Evolutionary conservation across 2,797 vertebrate genomes (phyloP), one percentile per base, ranked within the genome.

Genomic region (Mormyrus hasselquistii): DNA sequence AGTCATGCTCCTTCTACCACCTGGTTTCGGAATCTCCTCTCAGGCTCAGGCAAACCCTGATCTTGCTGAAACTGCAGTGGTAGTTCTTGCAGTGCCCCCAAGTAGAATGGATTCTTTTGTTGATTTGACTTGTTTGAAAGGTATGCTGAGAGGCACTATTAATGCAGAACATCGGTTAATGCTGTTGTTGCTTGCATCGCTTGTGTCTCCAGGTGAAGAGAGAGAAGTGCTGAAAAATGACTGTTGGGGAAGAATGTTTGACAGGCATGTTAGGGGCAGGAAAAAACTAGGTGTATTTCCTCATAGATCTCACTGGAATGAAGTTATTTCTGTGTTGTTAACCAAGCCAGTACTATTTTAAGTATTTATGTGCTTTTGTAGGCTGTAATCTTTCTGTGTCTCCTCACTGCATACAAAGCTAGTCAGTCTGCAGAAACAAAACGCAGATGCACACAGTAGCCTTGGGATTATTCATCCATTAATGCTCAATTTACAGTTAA

Each of bases 11-110:
- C 94, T 0, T 92, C 95, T 73, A 92, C 94, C 47, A 93, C 93
- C 76, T 97, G 96, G 96, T 95, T 97, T 91, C 94, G 94, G 85
- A 96, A 94, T 89, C 91, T 97, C 16, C 89, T 93, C 19, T 92
- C 92, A 0, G 88, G 91, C 19, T 91, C 92, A 0, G 88, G 91
- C 38, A 93, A 92, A 90, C 91, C 91, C 62, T 93, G 69, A 91
- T 87, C 34, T 57, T 47, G 16, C 41, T 8, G 53, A 87, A 59
- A 19, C 16, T 38, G 88, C 90, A 94, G 86, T 93, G 34, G 7
- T 44, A 7, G 25, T n/a, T 65, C 38, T n/a, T 57, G 62, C 85
- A 76, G 49, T 62, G 38, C 47, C 44, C 55, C 16, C n/a, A 50
- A 47, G 87, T 65, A 47, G 62, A 25, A 73, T 50, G 29, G 16